phyloP scores from a whole-genome alignment of 2,113 vertebrate species.

The Pyxicephalus adspersus region DNA sequence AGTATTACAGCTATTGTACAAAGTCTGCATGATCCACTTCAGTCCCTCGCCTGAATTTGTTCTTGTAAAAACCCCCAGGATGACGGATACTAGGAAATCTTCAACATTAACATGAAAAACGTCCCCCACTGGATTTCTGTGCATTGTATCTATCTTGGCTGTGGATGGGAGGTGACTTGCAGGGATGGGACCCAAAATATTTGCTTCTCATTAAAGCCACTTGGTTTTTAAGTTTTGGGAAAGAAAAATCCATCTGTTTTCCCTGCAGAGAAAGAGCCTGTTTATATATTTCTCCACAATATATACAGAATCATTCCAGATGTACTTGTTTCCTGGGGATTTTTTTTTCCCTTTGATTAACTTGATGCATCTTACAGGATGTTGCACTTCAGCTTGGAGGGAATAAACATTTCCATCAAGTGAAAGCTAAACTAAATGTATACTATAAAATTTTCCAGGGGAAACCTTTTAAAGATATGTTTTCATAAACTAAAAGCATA shows the following conservation, averaged over 20 bases:
- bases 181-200: slow-evolving; percentile 20
- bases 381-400: not conserved
- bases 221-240: slow-evolving; percentile 10
- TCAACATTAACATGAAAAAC: not conserved
- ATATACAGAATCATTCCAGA: slow-evolving; percentile 44
- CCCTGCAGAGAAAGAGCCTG: slow-evolving; percentile 32
- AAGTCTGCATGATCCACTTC: too few species aligned
- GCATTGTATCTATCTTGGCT: not conserved
- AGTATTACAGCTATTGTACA: too few species aligned
- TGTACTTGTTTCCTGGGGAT: slow-evolving; percentile 24
- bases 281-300: slow-evolving; percentile 26
- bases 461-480: not conserved
- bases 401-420: not conserved
- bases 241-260: slow-evolving; percentile 41
- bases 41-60: too few species aligned
- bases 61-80: too few species aligned
- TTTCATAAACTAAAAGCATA: too few species aligned
- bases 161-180: not conserved
- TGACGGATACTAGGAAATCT: not conserved
- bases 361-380: slow-evolving; percentile 20
- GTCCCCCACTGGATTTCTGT: not conserved
- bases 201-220: slow-evolving; percentile 21
- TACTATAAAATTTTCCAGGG: not conserved
- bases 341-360: not conserved
- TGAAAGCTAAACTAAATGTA: not conserved